Base-by-base conservation (phyloP, 2,113 vertebrate species). In the Amphiprion ocellaris region DNA sequence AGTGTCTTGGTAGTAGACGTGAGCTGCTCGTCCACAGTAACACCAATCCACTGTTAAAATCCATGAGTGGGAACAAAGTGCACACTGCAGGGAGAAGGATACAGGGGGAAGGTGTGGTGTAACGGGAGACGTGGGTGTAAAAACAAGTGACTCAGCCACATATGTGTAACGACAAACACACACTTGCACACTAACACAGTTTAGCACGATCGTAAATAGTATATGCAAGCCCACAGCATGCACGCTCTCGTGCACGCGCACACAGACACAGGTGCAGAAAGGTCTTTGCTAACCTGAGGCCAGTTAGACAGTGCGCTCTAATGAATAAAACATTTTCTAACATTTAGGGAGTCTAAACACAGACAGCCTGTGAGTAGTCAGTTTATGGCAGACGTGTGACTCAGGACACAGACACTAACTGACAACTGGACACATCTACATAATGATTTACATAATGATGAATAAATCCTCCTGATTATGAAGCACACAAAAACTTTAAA, bases 321-420 rank as follows among this genome's bases (percentile, higher is more conserved):
- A 81, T 93, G 92, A 94, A 93, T 92, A 90, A 92, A 85, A 63
- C 77, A 87, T 88, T 85, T 86, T 23, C 23, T 89, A 89, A 89
- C 90, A 92, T 92, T 92, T 92, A 81, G 69, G 77, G 39, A 63
- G 33, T 82, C 74, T 60, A 73, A 83, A 66, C 66, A 65, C 82
- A 90, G 83, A 72, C 72, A 75, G 79, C 69, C 80, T 85, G 68
- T 73, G 81, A 85, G 69, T 66, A 83, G 77, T 28, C 69, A 74
- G 23, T 80, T 83, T 37, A 77, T 66, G 28, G 75, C 60, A 73
- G 70, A 84, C 47, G 47, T 66, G 63, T 61, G 75, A 81, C 55
- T 83, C 74, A 63, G 52, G 65, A 90, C 64, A 60, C 62, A 62
- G 55, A 73, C 79, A 68, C 41, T 71, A 79, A 73, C 67, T 81